These are phyloP conservation scores for Athetis lepigone DNA, from an alignment of 2,888 invertebrate genomes.

Conservation along the genomic window DNA sequence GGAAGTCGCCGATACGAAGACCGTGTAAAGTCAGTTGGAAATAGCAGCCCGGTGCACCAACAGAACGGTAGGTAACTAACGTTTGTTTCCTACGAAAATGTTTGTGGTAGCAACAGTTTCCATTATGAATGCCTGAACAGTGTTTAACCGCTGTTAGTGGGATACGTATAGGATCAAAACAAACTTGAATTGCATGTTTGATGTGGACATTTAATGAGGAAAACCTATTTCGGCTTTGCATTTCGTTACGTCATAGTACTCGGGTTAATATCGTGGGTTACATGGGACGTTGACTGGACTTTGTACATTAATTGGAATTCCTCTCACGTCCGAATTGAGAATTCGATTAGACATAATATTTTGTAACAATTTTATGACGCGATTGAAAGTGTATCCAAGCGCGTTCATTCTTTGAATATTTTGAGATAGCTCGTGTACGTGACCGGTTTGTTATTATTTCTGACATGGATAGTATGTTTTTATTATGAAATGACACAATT, in stretches of 20 bases:
- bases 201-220: slow-evolving; percentile 29
- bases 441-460: slow-evolving; percentile 26
- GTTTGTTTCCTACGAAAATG: slow-evolving; percentile 70
- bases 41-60: slow-evolving; percentile 75
- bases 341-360: slow-evolving; percentile 55
- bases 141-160: slow-evolving; percentile 42
- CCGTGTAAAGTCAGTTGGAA: slow-evolving; percentile 76
- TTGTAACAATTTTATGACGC: slow-evolving; percentile 37
- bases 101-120: slow-evolving; percentile 67
- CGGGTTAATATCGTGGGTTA: slow-evolving; percentile 23
- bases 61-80: slow-evolving; percentile 80
- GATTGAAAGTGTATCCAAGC: slow-evolving; percentile 11
- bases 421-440: slow-evolving; percentile 26
- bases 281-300: slow-evolving; percentile 13
- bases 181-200: slow-evolving; percentile 38
- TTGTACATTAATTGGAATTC: slow-evolving; percentile 46
- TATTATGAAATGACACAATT: slow-evolving; percentile 7
- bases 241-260: slow-evolving; percentile 30
- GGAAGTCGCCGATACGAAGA: slow-evolving; percentile 74
- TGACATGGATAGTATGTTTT: slow-evolving; percentile 17
- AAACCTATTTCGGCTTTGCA: slow-evolving; percentile 41
- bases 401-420: slow-evolving; percentile 35
- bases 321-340: slow-evolving; percentile 18
- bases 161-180: slow-evolving; percentile 49
- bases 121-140: slow-evolving; percentile 51